Evolutionary conservation across 2,113 vertebrate species (phyloP).

Genomic region (Silurus asotus): DNA sequence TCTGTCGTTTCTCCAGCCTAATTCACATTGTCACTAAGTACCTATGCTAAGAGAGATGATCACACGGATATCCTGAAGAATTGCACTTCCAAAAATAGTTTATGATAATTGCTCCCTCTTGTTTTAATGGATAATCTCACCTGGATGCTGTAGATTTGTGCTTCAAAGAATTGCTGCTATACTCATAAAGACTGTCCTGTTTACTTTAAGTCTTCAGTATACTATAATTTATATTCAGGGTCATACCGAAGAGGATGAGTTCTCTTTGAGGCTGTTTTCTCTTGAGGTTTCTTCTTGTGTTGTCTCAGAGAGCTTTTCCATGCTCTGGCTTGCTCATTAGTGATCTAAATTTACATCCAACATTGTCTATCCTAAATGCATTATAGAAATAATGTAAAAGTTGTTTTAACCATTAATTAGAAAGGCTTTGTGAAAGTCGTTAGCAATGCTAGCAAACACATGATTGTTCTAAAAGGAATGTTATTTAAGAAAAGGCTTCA

Average conservation of each 20-base stretch:
- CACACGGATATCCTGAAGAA: background rate
- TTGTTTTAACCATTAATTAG: conserved; percentile 38
- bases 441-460: conserved; percentile 8
- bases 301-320: background rate
- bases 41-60: background rate
- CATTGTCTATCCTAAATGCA: background rate
- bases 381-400: background rate
- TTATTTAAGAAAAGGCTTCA: conserved; percentile 16
- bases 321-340: conserved; percentile 5
- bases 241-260: background rate
- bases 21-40: background rate
- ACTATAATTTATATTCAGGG: background rate
- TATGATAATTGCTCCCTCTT: background rate
- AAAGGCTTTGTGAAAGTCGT: conserved; percentile 8
- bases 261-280: background rate
- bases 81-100: background rate
- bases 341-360: background rate
- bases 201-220: background rate
- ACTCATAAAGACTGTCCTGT: background rate
- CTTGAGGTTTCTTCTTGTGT: background rate
- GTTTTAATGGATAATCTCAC: background rate
- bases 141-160: background rate
- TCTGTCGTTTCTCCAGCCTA: background rate
- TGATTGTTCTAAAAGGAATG: background rate
- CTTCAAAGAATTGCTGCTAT: background rate